A percentile compares a stretch with the other conserved stretches of the same genome.
phyloP scores from a whole-genome alignment of 2,797 vertebrate species.

The Streptopelia turtur region DNA sequence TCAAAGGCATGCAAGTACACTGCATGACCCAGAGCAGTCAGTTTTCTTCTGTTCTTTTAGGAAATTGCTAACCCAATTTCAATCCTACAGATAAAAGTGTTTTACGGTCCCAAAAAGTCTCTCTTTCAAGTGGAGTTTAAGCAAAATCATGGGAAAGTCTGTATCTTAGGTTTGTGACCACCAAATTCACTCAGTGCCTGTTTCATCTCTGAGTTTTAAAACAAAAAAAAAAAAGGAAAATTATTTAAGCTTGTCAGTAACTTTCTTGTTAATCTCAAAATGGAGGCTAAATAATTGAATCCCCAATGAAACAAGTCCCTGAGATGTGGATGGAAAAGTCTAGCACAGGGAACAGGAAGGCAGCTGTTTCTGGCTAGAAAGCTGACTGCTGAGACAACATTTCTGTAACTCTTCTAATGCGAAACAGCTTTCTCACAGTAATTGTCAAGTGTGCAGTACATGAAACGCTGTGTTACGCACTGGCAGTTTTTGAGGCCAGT shows the following conservation, averaged over 20 bases:
- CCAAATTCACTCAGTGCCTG: background rate
- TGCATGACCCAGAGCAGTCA: constrained; percentile 54
- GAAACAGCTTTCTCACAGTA: background rate
- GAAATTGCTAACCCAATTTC: constrained; percentile 59
- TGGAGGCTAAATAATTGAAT: background rate
- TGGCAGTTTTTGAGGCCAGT: constrained; percentile 38
- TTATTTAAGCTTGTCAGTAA: background rate
- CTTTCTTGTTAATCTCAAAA: constrained; percentile 10
- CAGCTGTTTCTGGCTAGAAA: background rate
- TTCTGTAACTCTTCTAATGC: background rate
- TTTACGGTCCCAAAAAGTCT: constrained; percentile 28
- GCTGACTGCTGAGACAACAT: background rate
- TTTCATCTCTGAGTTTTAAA: background rate
- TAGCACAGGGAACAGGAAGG: background rate
- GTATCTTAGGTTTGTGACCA: background rate
- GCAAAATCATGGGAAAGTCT: background rate
- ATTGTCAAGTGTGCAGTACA: background rate
- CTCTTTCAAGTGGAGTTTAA: constrained; percentile 51
- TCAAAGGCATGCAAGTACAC: constrained; percentile 40
- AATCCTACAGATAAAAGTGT: constrained; percentile 57
- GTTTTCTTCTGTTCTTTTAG: constrained; percentile 54
- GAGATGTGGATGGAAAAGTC: background rate
- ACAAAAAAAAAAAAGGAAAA: background rate
- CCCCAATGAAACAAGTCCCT: background rate
- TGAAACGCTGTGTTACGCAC: background rate